Percentiles rank a stretch among this genome's conserved stretches.
These are phyloP conservation scores for Zoanthus gigantus DNA, from an alignment of 92 coral and sea anemone species.

Conservation along the genomic window DNA sequence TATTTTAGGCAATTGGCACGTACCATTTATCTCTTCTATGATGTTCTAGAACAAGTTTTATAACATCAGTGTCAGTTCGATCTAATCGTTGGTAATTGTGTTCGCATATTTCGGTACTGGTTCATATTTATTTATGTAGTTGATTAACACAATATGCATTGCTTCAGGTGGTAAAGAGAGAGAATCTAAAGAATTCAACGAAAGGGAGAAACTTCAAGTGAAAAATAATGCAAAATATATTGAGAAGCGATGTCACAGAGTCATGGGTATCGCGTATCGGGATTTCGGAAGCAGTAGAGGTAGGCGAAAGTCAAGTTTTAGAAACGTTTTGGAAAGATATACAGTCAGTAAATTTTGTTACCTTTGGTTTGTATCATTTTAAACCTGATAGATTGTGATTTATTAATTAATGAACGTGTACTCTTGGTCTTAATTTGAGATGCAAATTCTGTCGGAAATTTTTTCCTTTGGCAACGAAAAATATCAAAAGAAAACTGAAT, in stretches of 20 bases:
- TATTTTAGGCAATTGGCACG: too few relatives aligned
- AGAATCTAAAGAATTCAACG: constrained; percentile 13
- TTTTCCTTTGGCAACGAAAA: background rate
- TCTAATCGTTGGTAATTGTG: background rate
- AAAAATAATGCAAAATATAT: background rate
- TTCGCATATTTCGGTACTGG: too few relatives aligned
- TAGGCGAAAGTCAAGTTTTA: background rate
- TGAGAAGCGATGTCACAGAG: constrained; percentile 19
- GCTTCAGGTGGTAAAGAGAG: background rate
- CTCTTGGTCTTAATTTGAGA: background rate
- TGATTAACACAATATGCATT: too few relatives aligned
- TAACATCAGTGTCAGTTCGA: too few relatives aligned
- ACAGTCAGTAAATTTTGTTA: background rate
- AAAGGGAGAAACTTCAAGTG: constrained; percentile 8
- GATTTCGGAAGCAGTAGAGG: constrained; percentile 26
- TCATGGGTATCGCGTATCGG: constrained; percentile 25
- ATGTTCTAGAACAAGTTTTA: too few relatives aligned
- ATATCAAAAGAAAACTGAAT: background rate
- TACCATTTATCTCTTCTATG: too few relatives aligned
- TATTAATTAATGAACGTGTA: too few relatives aligned
- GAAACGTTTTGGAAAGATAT: background rate
- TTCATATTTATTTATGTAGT: too few relatives aligned
- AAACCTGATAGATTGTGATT: background rate
- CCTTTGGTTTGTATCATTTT: background rate
- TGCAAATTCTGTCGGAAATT: background rate